A percentile compares a stretch with the other conserved stretches of the same genome.
These are phyloP conservation scores for Drosophila pullipes DNA, from an alignment of 2,888 invertebrate species.

Conservation along the genomic window DNA sequence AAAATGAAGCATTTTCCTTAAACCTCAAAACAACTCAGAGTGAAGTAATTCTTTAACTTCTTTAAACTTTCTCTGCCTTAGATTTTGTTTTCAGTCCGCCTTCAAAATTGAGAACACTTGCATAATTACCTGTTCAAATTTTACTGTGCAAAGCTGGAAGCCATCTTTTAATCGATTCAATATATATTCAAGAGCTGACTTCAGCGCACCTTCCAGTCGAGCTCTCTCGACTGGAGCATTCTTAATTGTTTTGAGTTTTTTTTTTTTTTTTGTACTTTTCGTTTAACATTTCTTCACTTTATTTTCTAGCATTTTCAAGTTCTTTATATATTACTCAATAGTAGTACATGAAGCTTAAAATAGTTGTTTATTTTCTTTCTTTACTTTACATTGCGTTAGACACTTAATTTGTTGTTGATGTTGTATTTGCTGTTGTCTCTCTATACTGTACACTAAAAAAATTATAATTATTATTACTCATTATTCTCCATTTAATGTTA, in stretches of 20 bases:
- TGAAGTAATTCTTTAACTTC: not conserved
- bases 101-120: not conserved
- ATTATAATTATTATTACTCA: slow-evolving; percentile 9
- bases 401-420: slow-evolving; percentile 19
- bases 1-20: not conserved
- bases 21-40: not conserved
- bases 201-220: not conserved
- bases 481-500: slow-evolving; percentile 4
- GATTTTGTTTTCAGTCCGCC: not conserved
- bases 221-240: not conserved
- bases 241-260: not conserved
- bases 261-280: slow-evolving; percentile 28
- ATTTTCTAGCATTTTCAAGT: slow-evolving; percentile 60
- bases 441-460: slow-evolving; percentile 41
- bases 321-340: slow-evolving; percentile 63
- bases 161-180: not conserved
- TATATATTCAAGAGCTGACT: not conserved
- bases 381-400: slow-evolving; percentile 43
- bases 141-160: not conserved
- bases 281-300: slow-evolving; percentile 66
- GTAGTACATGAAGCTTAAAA: slow-evolving; percentile 64
- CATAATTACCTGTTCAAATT: not conserved
- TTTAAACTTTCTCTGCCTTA: not conserved
- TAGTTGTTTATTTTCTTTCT: slow-evolving; percentile 7
- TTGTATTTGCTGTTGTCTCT: not conserved